These are phyloP conservation scores for Aplochiton taeniatus DNA, from an alignment of 2,797 vertebrate genomes.

Conservation along the genomic window DNA sequence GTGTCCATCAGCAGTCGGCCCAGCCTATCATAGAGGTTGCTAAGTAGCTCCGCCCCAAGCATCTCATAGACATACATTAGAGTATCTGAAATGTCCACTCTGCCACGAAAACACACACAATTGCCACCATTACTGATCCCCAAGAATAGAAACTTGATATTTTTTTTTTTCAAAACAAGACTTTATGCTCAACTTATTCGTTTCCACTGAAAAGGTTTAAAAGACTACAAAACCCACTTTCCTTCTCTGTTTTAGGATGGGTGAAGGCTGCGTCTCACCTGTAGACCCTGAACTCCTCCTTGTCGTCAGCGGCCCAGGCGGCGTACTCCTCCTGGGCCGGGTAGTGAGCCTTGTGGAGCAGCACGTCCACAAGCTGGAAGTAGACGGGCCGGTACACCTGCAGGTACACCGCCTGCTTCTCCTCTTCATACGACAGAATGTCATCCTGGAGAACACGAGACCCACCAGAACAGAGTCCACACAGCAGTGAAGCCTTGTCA, in stretches of 20 bases:
- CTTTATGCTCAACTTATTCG: too few species aligned
- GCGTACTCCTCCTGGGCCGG: conserved; percentile 88
- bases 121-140: too few species aligned
- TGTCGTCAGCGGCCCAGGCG: conserved; percentile 94
- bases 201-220: too few species aligned
- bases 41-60: conserved; percentile 94
- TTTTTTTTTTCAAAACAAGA: too few species aligned
- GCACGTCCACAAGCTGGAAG: conserved; percentile 95
- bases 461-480: too few species aligned
- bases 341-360: conserved; percentile 94
- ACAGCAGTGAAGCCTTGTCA: too few species aligned
- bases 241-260: too few species aligned
- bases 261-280: conserved; percentile 69
- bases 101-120: conserved; percentile 47
- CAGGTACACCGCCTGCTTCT: conserved; percentile 92
- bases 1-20: conserved; percentile 89
- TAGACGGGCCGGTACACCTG: conserved; percentile 96
- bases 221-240: too few species aligned
- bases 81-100: conserved; percentile 97
- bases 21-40: conserved; percentile 94
- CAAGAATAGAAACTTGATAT: too few species aligned
- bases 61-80: conserved; percentile 99
- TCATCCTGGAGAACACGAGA: conserved; percentile 82
- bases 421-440: conserved; percentile 91
- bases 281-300: conserved; percentile 97